A percentile compares a stretch with the other conserved stretches of the same genome.
Evolutionary conservation across 2,888 invertebrate genomes (phyloP).

Genomic region (Encarsia formosa): DNA sequence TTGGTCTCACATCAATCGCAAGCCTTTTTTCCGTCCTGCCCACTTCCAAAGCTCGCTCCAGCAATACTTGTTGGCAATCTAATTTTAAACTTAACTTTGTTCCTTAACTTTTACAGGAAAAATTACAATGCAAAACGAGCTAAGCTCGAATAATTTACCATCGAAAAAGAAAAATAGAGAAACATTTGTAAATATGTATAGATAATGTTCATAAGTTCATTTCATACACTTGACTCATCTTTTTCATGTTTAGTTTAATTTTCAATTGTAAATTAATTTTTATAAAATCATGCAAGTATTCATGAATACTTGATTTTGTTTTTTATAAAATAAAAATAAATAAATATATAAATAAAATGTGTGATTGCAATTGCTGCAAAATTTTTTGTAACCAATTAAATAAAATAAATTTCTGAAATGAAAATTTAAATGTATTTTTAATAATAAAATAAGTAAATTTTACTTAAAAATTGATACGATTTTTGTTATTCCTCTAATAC

Average conservation of each 20-base stretch:
- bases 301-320: no score
- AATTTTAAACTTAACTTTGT: constrained; percentile 62
- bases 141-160: constrained; percentile 8
- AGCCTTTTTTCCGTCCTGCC: constrained; percentile 56
- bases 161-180: no score
- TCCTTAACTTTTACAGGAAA: constrained; percentile 62
- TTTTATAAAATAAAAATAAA: no score
- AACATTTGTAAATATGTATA: neutral
- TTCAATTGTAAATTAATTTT: neutral
- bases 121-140: constrained; percentile 48
- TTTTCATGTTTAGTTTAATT: neutral
- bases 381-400: no score
- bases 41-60: constrained; percentile 52
- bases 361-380: no score
- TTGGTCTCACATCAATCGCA: constrained; percentile 57
- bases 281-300: neutral
- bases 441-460: no score
- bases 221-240: neutral
- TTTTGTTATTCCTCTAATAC: no score
- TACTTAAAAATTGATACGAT: no score
- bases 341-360: no score
- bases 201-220: neutral
- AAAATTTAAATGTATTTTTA: no score
- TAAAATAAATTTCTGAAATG: no score
- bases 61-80: constrained; percentile 59